Base-by-base conservation (phyloP, 2,888 invertebrate species). In the Erebia aethiops region DNA sequence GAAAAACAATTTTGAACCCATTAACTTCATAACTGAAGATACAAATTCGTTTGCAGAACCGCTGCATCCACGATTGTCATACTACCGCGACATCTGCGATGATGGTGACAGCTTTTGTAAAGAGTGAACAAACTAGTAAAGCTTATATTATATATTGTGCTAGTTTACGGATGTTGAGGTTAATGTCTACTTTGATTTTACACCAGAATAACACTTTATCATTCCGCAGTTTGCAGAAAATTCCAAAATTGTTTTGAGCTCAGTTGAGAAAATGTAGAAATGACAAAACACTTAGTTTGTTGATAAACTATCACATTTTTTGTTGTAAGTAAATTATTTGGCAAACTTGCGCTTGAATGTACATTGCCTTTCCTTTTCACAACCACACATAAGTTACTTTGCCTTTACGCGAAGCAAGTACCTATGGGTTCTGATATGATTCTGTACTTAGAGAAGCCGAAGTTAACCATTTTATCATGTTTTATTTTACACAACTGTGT, bases 91-190 rank as follows among this genome's bases (percentile, higher is more conserved):
- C 73, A 67, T 65, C 60, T 56, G 61, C 43, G 51, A 70, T 68
- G 63, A 71, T 71, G 72, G 70, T 76, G 75, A 76, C 77, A 78
- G 76, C 74, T 76, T 76, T 77, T 77, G 74, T 77, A 76, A 78
- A 79, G 73, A 79, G 75, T 75, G 75, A 80, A 78, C 76, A 72
- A 79, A 78, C 79, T 75, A 77, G 77, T 79, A 62, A 79, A 77
- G 76, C 76, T 78, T 80, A 81, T 26, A 26, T n/a, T n/a, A 81
- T 35, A 35, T 80, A 81, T 80, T 81, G 77, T 78, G 77, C 81
- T 73, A 77, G 77, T 78, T 80, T 74, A 76, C 72, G 75, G 77
- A 77, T 71, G 74, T 72, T 71, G 74, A 80, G 77, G 77, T 80
- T 77, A 77, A 79, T 77, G 77, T 77, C 76, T 74, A 75, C 76